A percentile compares a stretch with the other conserved stretches of the same genome.
These are phyloP conservation scores for Pluvialis apricaria DNA, from an alignment of 2,113 vertebrate genomes.

Conservation along the genomic window DNA sequence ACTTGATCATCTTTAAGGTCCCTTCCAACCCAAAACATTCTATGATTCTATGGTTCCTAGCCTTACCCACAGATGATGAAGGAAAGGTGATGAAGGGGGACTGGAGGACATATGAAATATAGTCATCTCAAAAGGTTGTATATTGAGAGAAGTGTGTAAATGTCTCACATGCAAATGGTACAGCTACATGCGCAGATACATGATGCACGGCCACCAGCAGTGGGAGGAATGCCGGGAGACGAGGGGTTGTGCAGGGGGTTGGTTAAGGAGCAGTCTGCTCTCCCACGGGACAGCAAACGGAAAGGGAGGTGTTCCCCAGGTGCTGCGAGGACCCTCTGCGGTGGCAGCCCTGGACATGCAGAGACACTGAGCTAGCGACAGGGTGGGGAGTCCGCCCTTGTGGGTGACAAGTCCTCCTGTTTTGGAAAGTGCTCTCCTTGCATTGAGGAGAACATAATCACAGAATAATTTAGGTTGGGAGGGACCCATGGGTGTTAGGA, in stretches of 20 bases:
- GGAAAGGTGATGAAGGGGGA: not conserved
- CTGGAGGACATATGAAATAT: not conserved
- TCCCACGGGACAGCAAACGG: not conserved
- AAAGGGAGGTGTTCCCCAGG: not conserved
- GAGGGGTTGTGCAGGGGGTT: fast-evolving
- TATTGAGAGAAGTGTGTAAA: fast-evolving
- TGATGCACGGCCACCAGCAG: fast-evolving
- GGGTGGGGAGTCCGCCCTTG: not conserved
- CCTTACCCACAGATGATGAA: not conserved
- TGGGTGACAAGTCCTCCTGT: not conserved
- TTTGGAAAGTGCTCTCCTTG: not conserved
- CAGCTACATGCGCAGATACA: fast-evolving
- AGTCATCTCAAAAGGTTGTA: not conserved
- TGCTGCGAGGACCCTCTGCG: not conserved
- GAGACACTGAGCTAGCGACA: fast-evolving
- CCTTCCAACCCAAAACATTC: not conserved
- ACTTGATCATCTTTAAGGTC: not conserved
- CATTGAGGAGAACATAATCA: not conserved
- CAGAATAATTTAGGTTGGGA: not conserved
- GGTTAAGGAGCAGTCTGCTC: not conserved
- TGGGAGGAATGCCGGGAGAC: not conserved
- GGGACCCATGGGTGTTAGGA: not conserved
- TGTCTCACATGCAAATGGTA: fast-evolving
- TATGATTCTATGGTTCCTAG: not conserved
- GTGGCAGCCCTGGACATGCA: not conserved